A percentile compares a stretch with the other conserved stretches of the same genome.
phyloP scores from a whole-genome alignment of 2,888 invertebrate genomes.

The Aplocera efformata region DNA sequence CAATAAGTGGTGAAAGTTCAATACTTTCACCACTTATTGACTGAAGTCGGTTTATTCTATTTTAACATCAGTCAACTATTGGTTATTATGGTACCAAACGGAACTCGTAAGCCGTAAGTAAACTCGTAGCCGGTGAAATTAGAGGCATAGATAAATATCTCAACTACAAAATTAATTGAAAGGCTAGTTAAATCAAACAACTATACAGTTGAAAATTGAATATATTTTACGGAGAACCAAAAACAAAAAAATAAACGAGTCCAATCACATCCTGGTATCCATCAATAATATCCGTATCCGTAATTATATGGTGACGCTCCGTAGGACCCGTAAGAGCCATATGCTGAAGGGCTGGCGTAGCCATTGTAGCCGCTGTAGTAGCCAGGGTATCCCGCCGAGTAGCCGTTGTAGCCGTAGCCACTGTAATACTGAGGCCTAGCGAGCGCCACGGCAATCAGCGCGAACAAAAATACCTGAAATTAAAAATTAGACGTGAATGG shows the following conservation, averaged over 20 bases:
- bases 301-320: slow-evolving; percentile 56
- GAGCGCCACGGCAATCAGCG: slow-evolving; percentile 66
- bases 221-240: slow-evolving; percentile 23
- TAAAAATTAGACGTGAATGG: background rate
- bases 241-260: slow-evolving; percentile 10
- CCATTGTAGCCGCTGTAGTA: slow-evolving; percentile 61
- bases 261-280: background rate
- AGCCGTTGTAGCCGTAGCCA: slow-evolving; percentile 53
- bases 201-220: slow-evolving; percentile 13
- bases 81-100: no score
- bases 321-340: slow-evolving; percentile 55
- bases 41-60: no score
- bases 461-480: slow-evolving; percentile 68
- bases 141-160: no score
- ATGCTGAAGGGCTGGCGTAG: slow-evolving; percentile 55
- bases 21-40: no score
- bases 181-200: slow-evolving; percentile 17
- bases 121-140: no score
- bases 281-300: slow-evolving; percentile 60
- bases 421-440: slow-evolving; percentile 69
- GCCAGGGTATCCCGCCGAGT: slow-evolving; percentile 52
- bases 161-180: no score
- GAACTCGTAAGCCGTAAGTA: no score
- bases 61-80: no score
- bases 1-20: no score